Evolutionary conservation across 2,888 invertebrate genomes (phyloP).

Genomic region (Phrixothrix hirtus): DNA sequence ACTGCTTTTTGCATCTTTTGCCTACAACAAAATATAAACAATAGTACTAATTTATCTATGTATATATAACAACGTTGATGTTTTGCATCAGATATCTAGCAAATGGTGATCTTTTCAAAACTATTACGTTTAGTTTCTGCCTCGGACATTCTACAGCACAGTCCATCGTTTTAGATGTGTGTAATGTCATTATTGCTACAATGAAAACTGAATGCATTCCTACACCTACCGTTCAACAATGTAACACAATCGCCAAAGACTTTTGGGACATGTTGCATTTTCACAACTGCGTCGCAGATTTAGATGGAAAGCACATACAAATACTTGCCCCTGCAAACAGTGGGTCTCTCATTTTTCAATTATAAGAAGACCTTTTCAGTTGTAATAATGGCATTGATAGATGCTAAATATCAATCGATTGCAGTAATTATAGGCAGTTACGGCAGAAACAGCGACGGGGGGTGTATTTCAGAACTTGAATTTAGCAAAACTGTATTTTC

Average conservation of each 20-base stretch:
- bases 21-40: too few species aligned
- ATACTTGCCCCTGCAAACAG: conserved; percentile 34
- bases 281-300: too few species aligned
- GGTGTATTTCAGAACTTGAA: conserved; percentile 35
- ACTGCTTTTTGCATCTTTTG: too few species aligned
- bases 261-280: too few species aligned
- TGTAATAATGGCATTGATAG: conserved; percentile 39
- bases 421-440: conserved; percentile 42
- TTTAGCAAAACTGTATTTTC: background rate
- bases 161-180: conserved; percentile 3
- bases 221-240: background rate
- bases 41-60: too few species aligned
- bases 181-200: background rate
- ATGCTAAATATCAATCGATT: too few species aligned
- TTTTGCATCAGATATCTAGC: background rate
- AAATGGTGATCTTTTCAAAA: conserved; percentile 1
- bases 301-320: conserved; percentile 2
- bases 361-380: conserved; percentile 33
- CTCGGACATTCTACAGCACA: conserved; percentile 5
- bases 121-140: conserved; percentile 2
- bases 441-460: conserved; percentile 42
- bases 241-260: background rate
- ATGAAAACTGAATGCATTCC: conserved; percentile 1
- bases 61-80: too few species aligned
- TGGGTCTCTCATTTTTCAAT: conserved; percentile 38